phyloP scores from a whole-genome alignment of 2,888 invertebrate genomes.

The Phyto melanocephala region DNA sequence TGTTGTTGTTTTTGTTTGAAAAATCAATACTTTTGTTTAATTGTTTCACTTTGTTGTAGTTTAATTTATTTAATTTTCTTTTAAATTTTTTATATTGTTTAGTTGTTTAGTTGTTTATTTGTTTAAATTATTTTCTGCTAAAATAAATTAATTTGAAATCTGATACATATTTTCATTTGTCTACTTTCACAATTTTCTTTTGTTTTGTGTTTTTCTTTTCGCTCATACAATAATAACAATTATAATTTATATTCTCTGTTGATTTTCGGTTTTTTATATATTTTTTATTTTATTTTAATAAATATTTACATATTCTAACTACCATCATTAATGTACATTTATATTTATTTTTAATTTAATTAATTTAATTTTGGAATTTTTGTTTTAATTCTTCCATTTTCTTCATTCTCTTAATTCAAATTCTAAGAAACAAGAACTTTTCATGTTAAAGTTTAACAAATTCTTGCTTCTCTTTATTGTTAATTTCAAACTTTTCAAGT shows the following conservation, averaged over 20 bases:
- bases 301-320: constrained; percentile 62
- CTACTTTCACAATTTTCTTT: constrained; percentile 52
- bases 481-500: constrained; percentile 30
- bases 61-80: constrained; percentile 51
- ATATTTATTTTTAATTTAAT: neutral
- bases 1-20: constrained; percentile 6
- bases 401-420: no score
- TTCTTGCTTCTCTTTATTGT: neutral
- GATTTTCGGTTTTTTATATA: no score
- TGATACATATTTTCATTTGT: constrained; percentile 20
- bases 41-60: neutral
- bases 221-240: constrained; percentile 46
- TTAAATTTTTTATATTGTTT: constrained; percentile 9
- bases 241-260: neutral
- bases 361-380: neutral
- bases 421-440: constrained; percentile 45
- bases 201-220: no score
- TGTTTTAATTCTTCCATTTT: neutral
- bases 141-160: constrained; percentile 34
- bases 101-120: constrained; percentile 20
- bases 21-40: constrained; percentile 18
- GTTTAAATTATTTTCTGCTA: constrained; percentile 33
- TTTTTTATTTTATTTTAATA: constrained; percentile 32
- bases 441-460: neutral
- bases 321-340: constrained; percentile 13